A percentile compares a stretch with the other conserved stretches of the same genome.
Conservation (phyloP, 1,140 invertebrate genomes). For the Cotesia chilonis region DNA sequence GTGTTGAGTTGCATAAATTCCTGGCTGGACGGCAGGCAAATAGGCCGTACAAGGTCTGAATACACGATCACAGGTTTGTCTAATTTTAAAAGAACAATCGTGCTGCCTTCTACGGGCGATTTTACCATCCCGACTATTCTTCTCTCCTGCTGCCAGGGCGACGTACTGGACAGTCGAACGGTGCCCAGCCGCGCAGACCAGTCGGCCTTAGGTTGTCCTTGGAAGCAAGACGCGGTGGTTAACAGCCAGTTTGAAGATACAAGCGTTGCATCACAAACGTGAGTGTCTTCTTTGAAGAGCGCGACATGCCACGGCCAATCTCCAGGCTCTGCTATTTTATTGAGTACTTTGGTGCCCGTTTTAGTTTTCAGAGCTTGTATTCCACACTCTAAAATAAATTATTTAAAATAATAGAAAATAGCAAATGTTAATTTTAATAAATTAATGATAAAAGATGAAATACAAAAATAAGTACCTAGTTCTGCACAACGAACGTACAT, state of each 20-base stretch:
- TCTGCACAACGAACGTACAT: slow-evolving; percentile 81
- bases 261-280: slow-evolving; percentile 88
- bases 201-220: slow-evolving; percentile 85
- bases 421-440: slow-evolving; percentile 6
- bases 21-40: slow-evolving; percentile 73
- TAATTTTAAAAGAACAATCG: slow-evolving; percentile 81
- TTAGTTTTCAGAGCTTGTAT: slow-evolving; percentile 69
- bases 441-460: slow-evolving; percentile 7
- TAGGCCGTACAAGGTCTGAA: slow-evolving; percentile 84
- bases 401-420: neutral
- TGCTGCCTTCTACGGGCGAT: slow-evolving; percentile 87
- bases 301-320: slow-evolving; percentile 92
- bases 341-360: slow-evolving; percentile 66
- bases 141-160: slow-evolving; percentile 88
- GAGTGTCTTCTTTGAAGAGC: slow-evolving; percentile 82
- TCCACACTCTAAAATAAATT: slow-evolving; percentile 75
- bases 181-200: slow-evolving; percentile 83
- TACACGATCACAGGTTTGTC: slow-evolving; percentile 76
- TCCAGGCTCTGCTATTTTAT: slow-evolving; percentile 76
- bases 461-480: slow-evolving; percentile 68
- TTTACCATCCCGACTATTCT: slow-evolving; percentile 88
- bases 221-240: slow-evolving; percentile 89
- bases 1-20: slow-evolving; percentile 50
- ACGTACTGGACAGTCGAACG: slow-evolving; percentile 77
- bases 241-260: slow-evolving; percentile 82